Conservation (phyloP, 2,888 invertebrate species). For the Drosophila rellima region DNA sequence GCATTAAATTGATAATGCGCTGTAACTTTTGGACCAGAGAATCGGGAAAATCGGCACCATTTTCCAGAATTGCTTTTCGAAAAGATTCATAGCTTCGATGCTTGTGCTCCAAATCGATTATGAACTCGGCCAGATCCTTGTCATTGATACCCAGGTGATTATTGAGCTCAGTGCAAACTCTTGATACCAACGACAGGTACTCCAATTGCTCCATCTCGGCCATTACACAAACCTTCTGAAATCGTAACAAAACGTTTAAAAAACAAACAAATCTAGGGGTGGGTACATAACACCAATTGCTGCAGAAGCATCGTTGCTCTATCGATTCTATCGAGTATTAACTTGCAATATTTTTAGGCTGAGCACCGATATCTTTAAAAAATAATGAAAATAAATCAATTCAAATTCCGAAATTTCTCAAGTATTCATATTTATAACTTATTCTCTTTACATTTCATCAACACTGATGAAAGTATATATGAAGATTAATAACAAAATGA, state of each 20-base stretch:
- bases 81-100: slow-evolving; percentile 94
- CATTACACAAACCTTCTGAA: too few species aligned
- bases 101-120: slow-evolving; percentile 96
- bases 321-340: not conserved
- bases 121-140: slow-evolving; percentile 99
- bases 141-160: slow-evolving; percentile 99
- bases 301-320: not conserved
- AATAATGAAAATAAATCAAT: not conserved
- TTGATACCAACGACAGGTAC: slow-evolving; percentile 97
- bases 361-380: not conserved
- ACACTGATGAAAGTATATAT: not conserved
- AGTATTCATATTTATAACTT: not conserved
- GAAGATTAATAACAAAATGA: not conserved
- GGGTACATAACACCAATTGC: not conserved
- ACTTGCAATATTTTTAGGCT: too few species aligned
- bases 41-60: slow-evolving; percentile 98
- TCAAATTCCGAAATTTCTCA: not conserved
- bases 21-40: slow-evolving; percentile 97
- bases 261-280: too few species aligned
- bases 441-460: not conserved
- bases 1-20: slow-evolving; percentile 98
- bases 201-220: slow-evolving; percentile 95
- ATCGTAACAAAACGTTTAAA: too few species aligned
- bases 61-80: slow-evolving; percentile 93
- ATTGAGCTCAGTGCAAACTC: slow-evolving; percentile 99